Evolutionary conservation across 1,140 invertebrate genomes (phyloP).

Genomic region (Drosophila dunni): DNA sequence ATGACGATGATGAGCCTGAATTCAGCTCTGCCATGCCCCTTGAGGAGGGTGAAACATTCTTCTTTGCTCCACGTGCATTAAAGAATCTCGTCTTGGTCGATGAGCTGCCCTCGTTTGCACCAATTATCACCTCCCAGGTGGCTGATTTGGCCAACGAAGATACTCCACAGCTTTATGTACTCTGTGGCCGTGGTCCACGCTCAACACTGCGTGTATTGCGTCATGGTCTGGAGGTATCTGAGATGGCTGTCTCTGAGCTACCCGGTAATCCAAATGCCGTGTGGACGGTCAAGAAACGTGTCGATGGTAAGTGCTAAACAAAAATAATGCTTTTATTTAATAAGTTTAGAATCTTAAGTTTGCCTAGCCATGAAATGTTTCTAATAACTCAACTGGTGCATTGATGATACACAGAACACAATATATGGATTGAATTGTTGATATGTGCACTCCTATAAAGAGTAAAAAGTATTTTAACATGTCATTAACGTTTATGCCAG

Average conservation of each 20-base stretch:
- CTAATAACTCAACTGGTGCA: conserved; percentile 79
- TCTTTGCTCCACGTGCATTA: conserved; percentile 97
- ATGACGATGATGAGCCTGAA: conserved; percentile 99
- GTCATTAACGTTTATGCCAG: neutral
- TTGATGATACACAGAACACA: conserved; percentile 70
- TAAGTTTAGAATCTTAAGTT: conserved; percentile 51
- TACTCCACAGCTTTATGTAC: conserved; percentile 98
- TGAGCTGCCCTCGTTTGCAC: conserved; percentile 98
- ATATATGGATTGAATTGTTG: conserved; percentile 54
- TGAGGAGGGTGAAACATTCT: conserved; percentile 99
- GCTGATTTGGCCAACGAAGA: conserved; percentile 97
- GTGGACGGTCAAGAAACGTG: conserved; percentile 98
- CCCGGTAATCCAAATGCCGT: conserved; percentile 99
- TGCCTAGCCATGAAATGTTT: conserved; percentile 52
- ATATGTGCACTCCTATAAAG: conserved; percentile 1
- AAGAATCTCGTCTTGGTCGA: conserved; percentile 99
- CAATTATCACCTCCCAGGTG: conserved; percentile 92
- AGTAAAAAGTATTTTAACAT: neutral
- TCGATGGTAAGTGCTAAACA: conserved; percentile 87
- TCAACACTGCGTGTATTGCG: conserved; percentile 96
- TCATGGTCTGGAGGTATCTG: conserved; percentile 98
- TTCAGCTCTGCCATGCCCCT: conserved; percentile 99
- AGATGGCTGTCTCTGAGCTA: conserved; percentile 99
- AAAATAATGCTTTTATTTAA: conserved; percentile 13
- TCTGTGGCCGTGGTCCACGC: conserved; percentile 97